A percentile compares a stretch with the other conserved stretches of the same genome.
phyloP scores from a whole-genome alignment of 2,113 vertebrate species.

The Choloepus hoffmanni region DNA sequence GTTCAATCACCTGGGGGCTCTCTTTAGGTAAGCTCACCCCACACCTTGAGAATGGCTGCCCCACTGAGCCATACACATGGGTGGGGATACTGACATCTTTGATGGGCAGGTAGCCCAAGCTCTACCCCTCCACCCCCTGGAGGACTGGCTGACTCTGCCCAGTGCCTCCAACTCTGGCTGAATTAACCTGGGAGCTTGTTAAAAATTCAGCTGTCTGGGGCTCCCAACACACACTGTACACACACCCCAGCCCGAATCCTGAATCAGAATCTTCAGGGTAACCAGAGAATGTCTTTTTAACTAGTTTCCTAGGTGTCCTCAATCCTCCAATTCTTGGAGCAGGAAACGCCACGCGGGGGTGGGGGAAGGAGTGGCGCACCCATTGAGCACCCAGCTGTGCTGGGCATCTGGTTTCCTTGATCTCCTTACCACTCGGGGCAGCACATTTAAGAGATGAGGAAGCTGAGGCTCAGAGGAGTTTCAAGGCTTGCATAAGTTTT shows the following conservation, averaged over 20 bases:
- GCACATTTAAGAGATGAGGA: background rate
- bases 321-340: background rate
- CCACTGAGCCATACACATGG: background rate
- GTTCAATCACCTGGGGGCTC: background rate
- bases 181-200: background rate
- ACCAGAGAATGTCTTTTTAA: background rate
- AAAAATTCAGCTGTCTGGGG: background rate
- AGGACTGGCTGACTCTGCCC: background rate
- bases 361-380: too few species aligned
- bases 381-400: fast-evolving
- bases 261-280: background rate
- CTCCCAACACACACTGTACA: background rate
- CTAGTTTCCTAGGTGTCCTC: background rate
- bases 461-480: background rate
- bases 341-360: background rate
- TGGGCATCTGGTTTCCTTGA: background rate
- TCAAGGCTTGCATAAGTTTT: background rate
- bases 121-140: background rate
- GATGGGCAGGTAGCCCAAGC: background rate
- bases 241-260: background rate
- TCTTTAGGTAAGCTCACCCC: background rate
- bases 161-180: background rate
- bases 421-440: background rate
- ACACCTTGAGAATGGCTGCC: background rate
- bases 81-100: background rate